A percentile compares a stretch with the other conserved stretches of the same genome.
Conservation (phyloP, 2,113 vertebrate species). For the Dicaeum eximium region DNA sequence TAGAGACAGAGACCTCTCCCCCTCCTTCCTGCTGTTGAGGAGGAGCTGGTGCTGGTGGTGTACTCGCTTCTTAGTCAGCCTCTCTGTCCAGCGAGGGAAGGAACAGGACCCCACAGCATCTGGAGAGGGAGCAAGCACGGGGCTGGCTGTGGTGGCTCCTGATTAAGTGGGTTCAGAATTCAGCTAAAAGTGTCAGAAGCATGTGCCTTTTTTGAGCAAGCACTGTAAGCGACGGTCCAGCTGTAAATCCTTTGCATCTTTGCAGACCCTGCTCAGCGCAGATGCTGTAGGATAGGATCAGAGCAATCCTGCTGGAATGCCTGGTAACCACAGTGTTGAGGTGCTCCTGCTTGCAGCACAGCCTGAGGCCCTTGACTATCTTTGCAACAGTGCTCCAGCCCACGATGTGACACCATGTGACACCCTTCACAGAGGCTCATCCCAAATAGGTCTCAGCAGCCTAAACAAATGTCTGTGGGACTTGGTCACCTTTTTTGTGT, state of each 20-base stretch:
- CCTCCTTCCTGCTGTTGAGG: background rate
- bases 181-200: background rate
- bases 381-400: background rate
- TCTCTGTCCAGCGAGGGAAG: background rate
- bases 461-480: background rate
- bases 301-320: background rate
- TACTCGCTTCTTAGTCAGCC: background rate
- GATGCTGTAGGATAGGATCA: background rate
- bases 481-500: background rate
- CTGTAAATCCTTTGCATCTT: background rate
- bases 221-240: background rate
- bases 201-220: background rate
- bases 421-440: background rate
- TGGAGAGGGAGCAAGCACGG: background rate
- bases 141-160: background rate
- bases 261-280: background rate
- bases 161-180: background rate
- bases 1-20: slow-evolving; percentile 7
- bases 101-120: background rate
- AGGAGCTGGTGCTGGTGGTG: background rate
- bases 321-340: background rate
- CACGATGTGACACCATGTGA: background rate
- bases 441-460: background rate
- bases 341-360: background rate
- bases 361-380: background rate